Evolutionary conservation across 2,888 invertebrate genomes (phyloP).

Genomic region (Cerceris ruficornis): DNA sequence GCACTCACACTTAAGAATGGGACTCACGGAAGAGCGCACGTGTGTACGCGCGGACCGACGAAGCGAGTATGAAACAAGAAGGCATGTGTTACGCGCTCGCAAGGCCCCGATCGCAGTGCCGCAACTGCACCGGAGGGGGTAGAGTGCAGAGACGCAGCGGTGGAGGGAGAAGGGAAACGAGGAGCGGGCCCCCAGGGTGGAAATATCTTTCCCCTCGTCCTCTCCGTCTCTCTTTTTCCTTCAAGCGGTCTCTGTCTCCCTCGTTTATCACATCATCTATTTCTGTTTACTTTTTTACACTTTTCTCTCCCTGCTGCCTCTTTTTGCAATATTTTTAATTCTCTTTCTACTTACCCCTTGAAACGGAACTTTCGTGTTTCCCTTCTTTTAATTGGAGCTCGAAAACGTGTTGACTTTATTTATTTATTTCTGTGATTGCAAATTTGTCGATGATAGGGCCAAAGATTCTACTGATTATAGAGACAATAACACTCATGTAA

Average conservation of each 20-base stretch:
- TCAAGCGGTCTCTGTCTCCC: conserved; percentile 5
- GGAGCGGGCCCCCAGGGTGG: conserved; percentile 52
- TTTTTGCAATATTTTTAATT: conserved; percentile 28
- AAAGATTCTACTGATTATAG: too few relatives aligned
- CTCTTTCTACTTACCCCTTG: background rate
- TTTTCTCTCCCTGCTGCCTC: conserved; percentile 18
- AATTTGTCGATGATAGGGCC: too few relatives aligned
- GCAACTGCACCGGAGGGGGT: conserved; percentile 58
- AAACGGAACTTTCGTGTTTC: too few relatives aligned
- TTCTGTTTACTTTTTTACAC: background rate
- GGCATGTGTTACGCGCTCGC: conserved; percentile 69
- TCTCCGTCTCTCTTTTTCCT: conserved; percentile 4
- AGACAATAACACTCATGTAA: too few relatives aligned
- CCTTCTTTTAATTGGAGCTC: too few relatives aligned
- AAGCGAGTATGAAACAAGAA: conserved; percentile 72
- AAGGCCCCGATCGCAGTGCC: conserved; percentile 68
- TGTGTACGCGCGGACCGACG: conserved; percentile 67
- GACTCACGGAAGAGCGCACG: conserved; percentile 50
- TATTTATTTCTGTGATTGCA: too few relatives aligned
- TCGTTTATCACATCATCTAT: conserved; percentile 10
- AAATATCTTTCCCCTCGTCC: conserved; percentile 39
- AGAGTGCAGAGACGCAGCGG: conserved; percentile 29
- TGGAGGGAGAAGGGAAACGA: conserved; percentile 53
- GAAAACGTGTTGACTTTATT: too few relatives aligned
- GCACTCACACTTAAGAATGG: conserved; percentile 46